Evolutionary conservation across 2,113 vertebrate genomes (phyloP).

Genomic region (Trematocara nigrifrons): DNA sequence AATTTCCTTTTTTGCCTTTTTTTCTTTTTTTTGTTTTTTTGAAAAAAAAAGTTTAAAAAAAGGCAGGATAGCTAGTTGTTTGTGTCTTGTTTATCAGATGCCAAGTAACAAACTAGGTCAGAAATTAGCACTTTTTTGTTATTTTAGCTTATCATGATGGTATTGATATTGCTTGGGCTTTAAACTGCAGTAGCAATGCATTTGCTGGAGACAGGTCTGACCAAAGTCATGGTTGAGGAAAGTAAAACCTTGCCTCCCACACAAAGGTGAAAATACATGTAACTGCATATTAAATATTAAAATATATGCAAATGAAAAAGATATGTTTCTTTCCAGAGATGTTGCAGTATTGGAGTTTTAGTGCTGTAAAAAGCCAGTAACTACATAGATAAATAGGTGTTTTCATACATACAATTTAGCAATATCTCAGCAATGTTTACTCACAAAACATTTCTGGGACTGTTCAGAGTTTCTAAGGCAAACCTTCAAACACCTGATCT

Average conservation of each 20-base stretch:
- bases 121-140: not conserved
- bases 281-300: not conserved
- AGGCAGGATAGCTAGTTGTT: not conserved
- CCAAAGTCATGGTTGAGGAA: not conserved
- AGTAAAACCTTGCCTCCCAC: not conserved
- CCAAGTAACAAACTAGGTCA: not conserved
- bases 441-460: not conserved
- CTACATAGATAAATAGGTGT: not conserved
- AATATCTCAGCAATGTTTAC: not conserved
- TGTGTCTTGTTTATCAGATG: not conserved
- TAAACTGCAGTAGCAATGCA: not conserved
- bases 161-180: not conserved
- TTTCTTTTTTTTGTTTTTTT: not conserved
- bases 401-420: not conserved
- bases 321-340: not conserved
- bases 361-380: not conserved
- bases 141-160: not conserved
- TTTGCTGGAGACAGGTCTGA: not conserved
- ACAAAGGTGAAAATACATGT: not conserved
- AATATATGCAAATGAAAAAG: not conserved
- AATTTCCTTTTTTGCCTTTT: rapidly evolving
- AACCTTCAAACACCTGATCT: not conserved
- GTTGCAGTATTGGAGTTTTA: not conserved
- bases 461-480: not conserved
- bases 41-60: rapidly evolving